Base-by-base conservation (phyloP, 2,113 vertebrate genomes). In the Phocoena sinus region DNA sequence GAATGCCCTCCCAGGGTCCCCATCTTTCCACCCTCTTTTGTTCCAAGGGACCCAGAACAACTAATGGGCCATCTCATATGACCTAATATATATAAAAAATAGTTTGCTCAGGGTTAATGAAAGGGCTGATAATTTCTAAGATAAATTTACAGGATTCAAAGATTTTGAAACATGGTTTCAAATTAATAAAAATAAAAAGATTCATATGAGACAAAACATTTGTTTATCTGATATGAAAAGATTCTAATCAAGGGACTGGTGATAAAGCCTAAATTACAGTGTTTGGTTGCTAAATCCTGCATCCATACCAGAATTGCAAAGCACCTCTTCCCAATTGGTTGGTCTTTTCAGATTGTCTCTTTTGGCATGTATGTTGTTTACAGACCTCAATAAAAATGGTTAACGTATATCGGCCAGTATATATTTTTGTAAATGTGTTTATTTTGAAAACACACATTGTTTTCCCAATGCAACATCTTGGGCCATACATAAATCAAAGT, bases 121-220 rank as follows among this genome's bases (percentile, higher is more conserved):
- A 82, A 94, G 13, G 12, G 17, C 41, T 79, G 36, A 50, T 33
- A 58, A 88, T 62, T 82, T 94, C 84, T 63, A 84, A 79, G 84
- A 74, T 63, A 95, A 81, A 79, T 82, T 25, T 81, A 58, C 0
- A 86, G 28, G 18, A 82, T 88, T 77, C 74, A 83, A 93, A 91
- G n/a, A 2, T 91, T 89, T 77, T 76, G 47, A 92, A 92, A 84
- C 21, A 10, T 90, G 20, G 10, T 91, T 89, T 92, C n/a, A 60
- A 91, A 71, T 90, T 47, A 91, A 95, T 70, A 58, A 95, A 74
- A 74, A 94, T 36, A 79, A 80, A 89, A 67, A 87, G 13, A 67
- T 60, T 90, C 2, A 3, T 33, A 71, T 53, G 20, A 94, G 50
- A 70, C 1, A 67, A 95, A 88, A 23, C 9, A 92, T 18, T 88